Evolutionary conservation across 2,113 vertebrate species (phyloP).

Genomic region (Daboia siamensis): DNA sequence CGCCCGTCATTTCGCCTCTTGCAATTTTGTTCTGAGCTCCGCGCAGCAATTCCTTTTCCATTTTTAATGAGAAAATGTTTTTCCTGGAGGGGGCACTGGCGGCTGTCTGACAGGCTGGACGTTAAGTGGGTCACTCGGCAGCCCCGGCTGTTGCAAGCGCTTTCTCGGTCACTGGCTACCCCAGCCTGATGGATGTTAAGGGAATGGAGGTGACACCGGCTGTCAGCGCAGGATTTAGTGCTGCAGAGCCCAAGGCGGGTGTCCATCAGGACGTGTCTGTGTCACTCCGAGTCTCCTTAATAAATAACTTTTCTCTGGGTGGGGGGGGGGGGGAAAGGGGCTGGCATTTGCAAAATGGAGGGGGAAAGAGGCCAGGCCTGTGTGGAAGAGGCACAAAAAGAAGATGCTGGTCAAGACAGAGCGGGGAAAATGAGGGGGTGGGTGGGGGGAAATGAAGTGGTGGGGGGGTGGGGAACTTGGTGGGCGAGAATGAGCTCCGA

Average conservation of each 20-base stretch:
- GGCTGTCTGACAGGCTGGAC: not conserved
- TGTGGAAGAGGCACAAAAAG: not conserved
- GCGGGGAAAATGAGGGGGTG: not conserved
- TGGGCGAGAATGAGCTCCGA: no score
- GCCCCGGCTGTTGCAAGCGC: constrained; percentile 14
- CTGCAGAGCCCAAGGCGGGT: not conserved
- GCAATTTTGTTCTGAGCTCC: not conserved
- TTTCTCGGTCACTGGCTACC: not conserved
- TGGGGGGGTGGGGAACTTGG: no score
- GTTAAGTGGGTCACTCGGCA: not conserved
- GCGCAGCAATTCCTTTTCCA: not conserved
- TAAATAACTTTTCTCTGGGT: constrained; percentile 37
- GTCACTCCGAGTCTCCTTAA: not conserved
- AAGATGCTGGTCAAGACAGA: constrained; percentile 28
- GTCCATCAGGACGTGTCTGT: not conserved
- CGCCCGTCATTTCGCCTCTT: not conserved
- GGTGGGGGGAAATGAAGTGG: no score
- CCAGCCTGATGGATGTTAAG: constrained; percentile 21
- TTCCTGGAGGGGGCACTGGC: not conserved
- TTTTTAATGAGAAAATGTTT: not conserved
- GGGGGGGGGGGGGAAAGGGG: not conserved
- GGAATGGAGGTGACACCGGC: constrained; percentile 72
- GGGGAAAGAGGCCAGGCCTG: no score
- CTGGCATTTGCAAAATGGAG: constrained; percentile 72
- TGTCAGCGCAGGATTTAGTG: constrained; percentile 71